Evolutionary conservation across 2,113 vertebrate species (phyloP), one percentile per base, ranked within the genome.

Genomic region (Phylloscopus trochilus): DNA sequence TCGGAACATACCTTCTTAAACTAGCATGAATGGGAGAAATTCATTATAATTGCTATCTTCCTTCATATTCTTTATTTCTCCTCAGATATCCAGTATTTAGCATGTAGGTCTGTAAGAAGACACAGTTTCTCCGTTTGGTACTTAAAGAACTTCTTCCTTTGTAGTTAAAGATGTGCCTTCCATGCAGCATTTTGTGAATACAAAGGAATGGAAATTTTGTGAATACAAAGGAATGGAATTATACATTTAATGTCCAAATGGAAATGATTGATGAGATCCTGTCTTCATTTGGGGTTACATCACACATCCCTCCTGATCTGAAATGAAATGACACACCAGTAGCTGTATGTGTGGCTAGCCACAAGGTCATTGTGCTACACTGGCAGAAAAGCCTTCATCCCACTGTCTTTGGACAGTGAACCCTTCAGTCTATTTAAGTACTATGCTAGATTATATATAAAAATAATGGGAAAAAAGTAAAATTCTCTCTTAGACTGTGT

Each of bases 141-240:
- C 18, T 75, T 64, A 43, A 2, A 56, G 10, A 70, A 63, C 7
- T 74, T 8, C 4, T 59, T 46, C 4, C n/a, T 81, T 77, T 30
- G 13, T 46, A 64, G 4, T 49, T 60, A 78, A 51, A 59, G 2
- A 14, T 33, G 2, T 20, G 9, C 14, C 27, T 64, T 72, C 35
- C 3, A 0, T 44, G 52, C 8, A 37, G 33, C 13, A 41, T 73
- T 79, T 80, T 2, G 0, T 60, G 33, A 62, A 51, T 35, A 39
- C 0, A 2, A 68, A 80, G 41, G 7, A 69, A 59, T 26, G 3
- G n/a, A n/a, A n/a, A 41, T 73, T 79, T 80, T 2, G 0, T 60
- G 33, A 62, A 51, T 35, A 39, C 0, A 2, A 68, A 80, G 41
- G 7, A 69, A 59, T 26, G 3, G n/a, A n/a, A n/a, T n/a, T n/a